Evolutionary conservation across 1,140 invertebrate genomes (phyloP).

Genomic region (Trichomalopsis sarcophagae): DNA sequence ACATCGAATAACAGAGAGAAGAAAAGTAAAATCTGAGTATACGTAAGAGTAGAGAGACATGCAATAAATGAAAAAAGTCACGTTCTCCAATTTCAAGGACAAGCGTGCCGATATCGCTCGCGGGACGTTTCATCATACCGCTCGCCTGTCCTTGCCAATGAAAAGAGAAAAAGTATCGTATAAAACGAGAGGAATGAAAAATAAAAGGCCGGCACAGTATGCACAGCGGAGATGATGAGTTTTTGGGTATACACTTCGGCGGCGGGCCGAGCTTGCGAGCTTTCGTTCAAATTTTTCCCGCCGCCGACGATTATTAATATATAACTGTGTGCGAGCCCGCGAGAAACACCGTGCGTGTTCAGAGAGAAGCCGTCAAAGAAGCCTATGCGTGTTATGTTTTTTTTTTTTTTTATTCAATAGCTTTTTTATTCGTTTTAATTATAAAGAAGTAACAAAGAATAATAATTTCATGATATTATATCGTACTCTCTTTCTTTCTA

Average conservation of each 20-base stretch:
- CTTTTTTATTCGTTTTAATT: conserved; percentile 74
- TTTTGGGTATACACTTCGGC: conserved; percentile 19
- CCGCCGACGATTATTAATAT: neutral
- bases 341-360: conserved; percentile 40
- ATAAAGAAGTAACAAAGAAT: conserved; percentile 76
- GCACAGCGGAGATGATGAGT: conserved; percentile 19
- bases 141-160: conserved; percentile 8
- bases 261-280: neutral
- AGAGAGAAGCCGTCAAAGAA: conserved; percentile 20
- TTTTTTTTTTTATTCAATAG: conserved; percentile 71
- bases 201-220: neutral
- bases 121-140: conserved; percentile 7
- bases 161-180: conserved; percentile 22
- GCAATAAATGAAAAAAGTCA: conserved; percentile 31
- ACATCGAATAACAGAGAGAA: neutral
- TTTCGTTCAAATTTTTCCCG: neutral
- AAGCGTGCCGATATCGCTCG: neutral
- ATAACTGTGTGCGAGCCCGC: conserved; percentile 8
- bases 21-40: neutral
- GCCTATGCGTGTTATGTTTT: conserved; percentile 35
- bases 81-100: conserved; percentile 36
- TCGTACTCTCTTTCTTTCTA: conserved; percentile 59
- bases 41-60: conserved; percentile 14
- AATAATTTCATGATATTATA: conserved; percentile 74
- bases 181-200: neutral